Evolutionary conservation across 2,113 vertebrate genomes (phyloP).

Genomic region (Dromiciops gliroides): DNA sequence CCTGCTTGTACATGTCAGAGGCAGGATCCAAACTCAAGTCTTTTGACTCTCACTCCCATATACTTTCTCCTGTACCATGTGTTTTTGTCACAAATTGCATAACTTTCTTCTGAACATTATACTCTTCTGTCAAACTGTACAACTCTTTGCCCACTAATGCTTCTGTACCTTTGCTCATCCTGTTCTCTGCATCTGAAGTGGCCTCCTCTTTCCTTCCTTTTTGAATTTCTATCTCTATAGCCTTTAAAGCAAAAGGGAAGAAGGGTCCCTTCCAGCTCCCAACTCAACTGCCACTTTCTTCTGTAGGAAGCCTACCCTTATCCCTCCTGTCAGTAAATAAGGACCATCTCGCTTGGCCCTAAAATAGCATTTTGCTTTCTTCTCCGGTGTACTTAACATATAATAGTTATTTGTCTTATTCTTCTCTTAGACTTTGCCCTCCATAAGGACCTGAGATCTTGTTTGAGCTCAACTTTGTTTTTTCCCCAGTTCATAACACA

Average conservation of each 20-base stretch:
- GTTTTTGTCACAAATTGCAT: not conserved
- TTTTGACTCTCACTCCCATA: not conserved
- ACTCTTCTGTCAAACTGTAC: not conserved
- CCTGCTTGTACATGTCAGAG: not conserved
- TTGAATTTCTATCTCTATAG: not conserved
- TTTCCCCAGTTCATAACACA: not conserved
- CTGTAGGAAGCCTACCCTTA: not conserved
- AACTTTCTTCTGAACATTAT: not conserved
- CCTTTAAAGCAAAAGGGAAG: not conserved
- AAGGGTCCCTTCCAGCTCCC: not conserved
- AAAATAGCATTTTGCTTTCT: not conserved
- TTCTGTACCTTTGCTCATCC: not conserved
- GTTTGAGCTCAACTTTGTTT: not conserved
- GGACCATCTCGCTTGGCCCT: not conserved
- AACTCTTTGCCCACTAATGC: not conserved
- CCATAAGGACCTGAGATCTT: not conserved
- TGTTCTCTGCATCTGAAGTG: not conserved
- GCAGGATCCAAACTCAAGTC: not conserved
- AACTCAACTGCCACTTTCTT: not conserved
- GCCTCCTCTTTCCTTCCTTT: not conserved
- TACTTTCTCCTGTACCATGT: not conserved
- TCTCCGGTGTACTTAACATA: not conserved
- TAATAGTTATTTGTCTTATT: no score
- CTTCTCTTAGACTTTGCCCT: no score
- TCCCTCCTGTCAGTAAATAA: not conserved